Percentiles rank a stretch among this genome's conserved stretches.
phyloP scores from a whole-genome alignment of 2,888 invertebrate genomes.

The Dryadula phaetusa region DNA sequence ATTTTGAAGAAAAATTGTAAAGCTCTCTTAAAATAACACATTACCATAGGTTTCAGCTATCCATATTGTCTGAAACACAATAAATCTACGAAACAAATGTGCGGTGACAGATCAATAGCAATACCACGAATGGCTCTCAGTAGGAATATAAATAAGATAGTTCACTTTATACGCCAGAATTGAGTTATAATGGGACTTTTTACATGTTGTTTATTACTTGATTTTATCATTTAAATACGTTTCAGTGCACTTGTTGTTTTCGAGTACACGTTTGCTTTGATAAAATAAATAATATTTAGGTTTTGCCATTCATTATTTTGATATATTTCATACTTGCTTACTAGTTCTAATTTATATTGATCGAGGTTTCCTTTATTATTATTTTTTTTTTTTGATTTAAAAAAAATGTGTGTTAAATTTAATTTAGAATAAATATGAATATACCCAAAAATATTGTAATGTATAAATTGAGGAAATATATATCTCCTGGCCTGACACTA shows the following conservation, averaged over 20 bases:
- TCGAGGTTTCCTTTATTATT: no score
- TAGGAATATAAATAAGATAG: slow-evolving; percentile 66
- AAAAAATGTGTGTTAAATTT: no score
- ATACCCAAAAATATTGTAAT: no score
- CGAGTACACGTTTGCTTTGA: not conserved
- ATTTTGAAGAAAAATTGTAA: slow-evolving; percentile 1
- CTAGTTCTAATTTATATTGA: no score
- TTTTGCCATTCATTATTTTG: no score
- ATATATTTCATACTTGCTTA: no score
- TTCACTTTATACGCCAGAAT: slow-evolving; percentile 50
- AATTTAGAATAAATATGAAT: no score
- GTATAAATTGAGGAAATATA: no score
- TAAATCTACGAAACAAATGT: slow-evolving; percentile 54
- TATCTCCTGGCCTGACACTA: no score
- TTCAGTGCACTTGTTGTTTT: not conserved
- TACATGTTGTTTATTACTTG: not conserved
- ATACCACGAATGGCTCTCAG: slow-evolving; percentile 60
- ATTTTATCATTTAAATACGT: not conserved
- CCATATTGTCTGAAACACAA: slow-evolving; percentile 54
- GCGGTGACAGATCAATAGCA: slow-evolving; percentile 63
- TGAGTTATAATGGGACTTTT: slow-evolving; percentile 44
- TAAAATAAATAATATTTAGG: not conserved
- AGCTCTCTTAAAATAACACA: slow-evolving; percentile 4
- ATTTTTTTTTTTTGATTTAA: no score
- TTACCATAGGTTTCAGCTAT: slow-evolving; percentile 33